These are phyloP conservation scores for Hafferia zeledoni DNA, from an alignment of 2,797 vertebrate species.

Conservation along the genomic window DNA sequence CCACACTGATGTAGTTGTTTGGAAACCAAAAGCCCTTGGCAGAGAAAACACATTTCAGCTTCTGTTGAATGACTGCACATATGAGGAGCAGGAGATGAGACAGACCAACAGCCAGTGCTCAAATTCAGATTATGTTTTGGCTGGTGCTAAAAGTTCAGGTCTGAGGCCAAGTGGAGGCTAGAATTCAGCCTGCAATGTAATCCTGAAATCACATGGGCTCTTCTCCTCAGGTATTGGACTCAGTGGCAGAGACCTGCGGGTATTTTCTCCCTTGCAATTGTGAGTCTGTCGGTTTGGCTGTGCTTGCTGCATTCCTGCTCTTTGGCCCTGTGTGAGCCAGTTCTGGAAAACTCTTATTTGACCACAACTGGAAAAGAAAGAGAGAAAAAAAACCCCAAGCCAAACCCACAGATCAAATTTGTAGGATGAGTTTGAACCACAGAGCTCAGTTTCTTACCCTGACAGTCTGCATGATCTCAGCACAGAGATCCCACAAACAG, in stretches of 20 bases:
- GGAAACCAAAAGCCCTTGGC: conserved; percentile 40
- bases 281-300: background rate
- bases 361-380: conserved; percentile 50
- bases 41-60: conserved; percentile 46
- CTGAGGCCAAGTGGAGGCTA: conserved; percentile 46
- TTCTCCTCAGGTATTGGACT: conserved; percentile 9
- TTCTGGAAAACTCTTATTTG: conserved; percentile 41
- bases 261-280: background rate
- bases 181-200: conserved; percentile 49
- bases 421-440: background rate
- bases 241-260: background rate
- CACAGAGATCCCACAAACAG: background rate
- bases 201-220: conserved; percentile 12
- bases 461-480: conserved; percentile 3
- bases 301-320: conserved; percentile 23
- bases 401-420: conserved; percentile 21
- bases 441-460: background rate
- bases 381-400: background rate
- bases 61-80: conserved; percentile 65
- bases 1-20: conserved; percentile 38
- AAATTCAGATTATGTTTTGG: conserved; percentile 50
- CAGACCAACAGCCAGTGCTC: conserved; percentile 10
- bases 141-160: conserved; percentile 58
- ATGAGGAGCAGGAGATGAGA: conserved; percentile 48
- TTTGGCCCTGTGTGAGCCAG: background rate